Evolutionary conservation across 2,797 vertebrate species (phyloP).

Genomic region (Mallotus villosus): DNA sequence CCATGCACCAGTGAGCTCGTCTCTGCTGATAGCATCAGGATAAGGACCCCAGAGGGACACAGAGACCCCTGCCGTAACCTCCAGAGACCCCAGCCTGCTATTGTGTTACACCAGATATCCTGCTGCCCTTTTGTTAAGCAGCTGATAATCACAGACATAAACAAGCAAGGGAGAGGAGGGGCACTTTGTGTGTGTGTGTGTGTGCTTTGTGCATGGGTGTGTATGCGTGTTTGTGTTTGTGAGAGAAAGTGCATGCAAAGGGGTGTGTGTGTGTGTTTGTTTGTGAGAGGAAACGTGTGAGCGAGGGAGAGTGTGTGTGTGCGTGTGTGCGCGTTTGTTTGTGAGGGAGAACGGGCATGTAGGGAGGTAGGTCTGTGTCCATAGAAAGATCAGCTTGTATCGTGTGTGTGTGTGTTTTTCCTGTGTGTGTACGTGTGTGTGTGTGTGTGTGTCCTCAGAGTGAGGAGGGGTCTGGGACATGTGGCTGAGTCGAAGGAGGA

Average conservation of each 20-base stretch:
- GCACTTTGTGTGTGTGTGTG: slow-evolving; percentile 28
- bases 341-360: too few species aligned
- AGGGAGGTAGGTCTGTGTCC: background rate
- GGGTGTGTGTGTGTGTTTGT: background rate
- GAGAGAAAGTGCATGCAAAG: background rate
- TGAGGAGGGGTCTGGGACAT: slow-evolving; percentile 1
- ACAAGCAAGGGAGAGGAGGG: slow-evolving; percentile 63
- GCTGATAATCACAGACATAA: slow-evolving; percentile 69
- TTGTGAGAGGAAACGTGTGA: background rate
- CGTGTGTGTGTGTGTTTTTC: slow-evolving; percentile 15
- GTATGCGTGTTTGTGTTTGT: background rate
- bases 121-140: slow-evolving; percentile 62
- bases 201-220: slow-evolving; percentile 6
- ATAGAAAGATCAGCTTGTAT: background rate
- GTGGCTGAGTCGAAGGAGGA: slow-evolving; percentile 19
- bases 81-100: slow-evolving; percentile 57
- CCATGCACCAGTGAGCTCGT: slow-evolving; percentile 12
- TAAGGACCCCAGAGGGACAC: slow-evolving; percentile 25
- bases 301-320: background rate
- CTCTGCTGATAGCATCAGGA: slow-evolving; percentile 3
- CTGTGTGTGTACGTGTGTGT: slow-evolving; percentile 8
- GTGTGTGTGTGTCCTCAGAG: background rate
- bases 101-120: slow-evolving; percentile 75
- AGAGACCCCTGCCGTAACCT: slow-evolving; percentile 21
- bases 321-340: slow-evolving; percentile 5